These are phyloP conservation scores for Matsumyia berberina DNA, from an alignment of 2,888 invertebrate species.

Conservation along the genomic window DNA sequence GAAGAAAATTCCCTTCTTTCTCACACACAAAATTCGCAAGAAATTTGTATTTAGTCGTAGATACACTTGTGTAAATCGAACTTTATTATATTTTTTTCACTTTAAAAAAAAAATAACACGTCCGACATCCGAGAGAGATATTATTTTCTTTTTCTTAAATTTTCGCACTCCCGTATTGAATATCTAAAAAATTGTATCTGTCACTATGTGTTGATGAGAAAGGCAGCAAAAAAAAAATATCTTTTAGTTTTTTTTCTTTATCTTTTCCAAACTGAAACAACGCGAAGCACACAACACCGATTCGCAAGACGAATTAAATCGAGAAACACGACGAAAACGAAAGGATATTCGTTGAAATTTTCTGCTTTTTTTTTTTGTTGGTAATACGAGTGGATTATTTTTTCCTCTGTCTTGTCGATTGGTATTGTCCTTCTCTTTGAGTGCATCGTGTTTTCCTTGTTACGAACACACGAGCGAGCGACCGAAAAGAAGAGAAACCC, in stretches of 20 bases:
- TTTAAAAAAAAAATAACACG: too few species aligned
- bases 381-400: conserved; percentile 11
- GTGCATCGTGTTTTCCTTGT: conserved; percentile 70
- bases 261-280: conserved; percentile 35
- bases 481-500: conserved; percentile 50
- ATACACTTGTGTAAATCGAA: conserved; percentile 16
- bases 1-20: conserved; percentile 23
- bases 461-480: conserved; percentile 20
- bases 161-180: not conserved
- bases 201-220: conserved; percentile 15
- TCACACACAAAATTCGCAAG: conserved; percentile 61
- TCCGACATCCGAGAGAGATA: not conserved
- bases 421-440: conserved; percentile 65
- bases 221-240: too few species aligned
- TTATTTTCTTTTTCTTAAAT: not conserved
- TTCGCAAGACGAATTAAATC: conserved; percentile 73
- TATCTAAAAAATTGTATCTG: conserved; percentile 14
- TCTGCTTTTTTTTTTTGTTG: conserved; percentile 40
- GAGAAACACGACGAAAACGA: conserved; percentile 74
- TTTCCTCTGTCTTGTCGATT: conserved; percentile 42
- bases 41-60: not conserved
- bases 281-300: conserved; percentile 71
- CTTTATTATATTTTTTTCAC: conserved; percentile 4
- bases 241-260: not conserved
- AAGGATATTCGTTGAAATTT: conserved; percentile 75